A percentile compares a stretch with the other conserved stretches of the same genome.
phyloP scores from a whole-genome alignment of 2,888 invertebrate species.

The Artemia sp. region DNA sequence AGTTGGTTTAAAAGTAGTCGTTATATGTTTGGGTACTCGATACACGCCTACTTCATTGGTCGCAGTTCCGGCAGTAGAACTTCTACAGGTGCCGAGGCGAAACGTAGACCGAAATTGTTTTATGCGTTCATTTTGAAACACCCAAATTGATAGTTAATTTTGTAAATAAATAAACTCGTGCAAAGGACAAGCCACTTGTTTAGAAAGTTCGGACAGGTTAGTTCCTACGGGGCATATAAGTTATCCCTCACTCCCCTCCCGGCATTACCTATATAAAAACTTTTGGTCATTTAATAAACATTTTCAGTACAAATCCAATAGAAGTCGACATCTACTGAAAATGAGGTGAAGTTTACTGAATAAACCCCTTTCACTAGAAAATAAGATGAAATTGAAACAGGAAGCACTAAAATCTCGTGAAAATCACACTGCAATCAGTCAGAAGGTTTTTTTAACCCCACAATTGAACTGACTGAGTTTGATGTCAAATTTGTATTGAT shows the following conservation, averaged over 20 bases:
- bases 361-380: too few species aligned
- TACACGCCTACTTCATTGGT: not conserved
- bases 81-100: not conserved
- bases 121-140: slow-evolving; percentile 6
- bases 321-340: not conserved
- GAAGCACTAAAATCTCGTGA: too few species aligned
- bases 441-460: too few species aligned
- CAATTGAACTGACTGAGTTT: too few species aligned
- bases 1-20: not conserved
- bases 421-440: too few species aligned
- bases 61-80: not conserved
- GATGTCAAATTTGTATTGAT: too few species aligned
- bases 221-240: not conserved
- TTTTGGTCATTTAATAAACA: not conserved
- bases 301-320: not conserved
- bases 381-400: too few species aligned
- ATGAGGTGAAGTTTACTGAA: too few species aligned
- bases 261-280: not conserved
- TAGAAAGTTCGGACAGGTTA: not conserved
- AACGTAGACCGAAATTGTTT: slow-evolving; percentile 13
- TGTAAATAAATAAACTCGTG: not conserved
- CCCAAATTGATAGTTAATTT: not conserved
- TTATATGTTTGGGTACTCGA: not conserved
- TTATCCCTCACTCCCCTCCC: not conserved
- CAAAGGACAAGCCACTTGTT: not conserved